phyloP scores from a whole-genome alignment of 2,888 invertebrate genomes.

The Heliconius aoede region DNA sequence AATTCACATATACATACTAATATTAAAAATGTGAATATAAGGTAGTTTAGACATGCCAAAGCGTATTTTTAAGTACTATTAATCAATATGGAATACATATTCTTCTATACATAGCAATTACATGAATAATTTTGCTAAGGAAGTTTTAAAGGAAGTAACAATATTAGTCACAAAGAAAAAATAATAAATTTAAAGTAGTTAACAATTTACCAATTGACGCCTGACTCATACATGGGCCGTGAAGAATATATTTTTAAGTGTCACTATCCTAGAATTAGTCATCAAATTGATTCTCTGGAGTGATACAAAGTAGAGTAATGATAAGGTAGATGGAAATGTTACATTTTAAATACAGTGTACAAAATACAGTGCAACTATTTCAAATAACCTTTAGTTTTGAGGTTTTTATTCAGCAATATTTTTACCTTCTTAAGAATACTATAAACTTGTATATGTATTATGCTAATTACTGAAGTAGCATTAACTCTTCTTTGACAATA shows the following conservation, averaged over 20 bases:
- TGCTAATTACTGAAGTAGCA: background rate
- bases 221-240: conserved; percentile 28
- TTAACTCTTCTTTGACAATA: background rate
- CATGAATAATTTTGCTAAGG: background rate
- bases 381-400: background rate
- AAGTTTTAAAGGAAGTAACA: conserved; percentile 5
- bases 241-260: conserved; percentile 24
- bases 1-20: too few species aligned
- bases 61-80: too few species aligned
- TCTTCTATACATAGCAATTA: background rate
- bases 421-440: too few species aligned
- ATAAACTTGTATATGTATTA: too few species aligned
- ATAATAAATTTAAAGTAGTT: conserved; percentile 16
- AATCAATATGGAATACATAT: too few species aligned
- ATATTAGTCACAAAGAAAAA: conserved; percentile 24
- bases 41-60: too few species aligned
- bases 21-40: too few species aligned
- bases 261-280: conserved; percentile 29
- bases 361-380: background rate
- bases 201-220: conserved; percentile 34
- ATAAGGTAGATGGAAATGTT: background rate
- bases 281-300: conserved; percentile 23
- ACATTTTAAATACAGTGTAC: background rate
- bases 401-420: background rate
- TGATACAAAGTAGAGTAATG: background rate